phyloP scores from a whole-genome alignment of 2,797 vertebrate genomes.

The Florisuga fusca region DNA sequence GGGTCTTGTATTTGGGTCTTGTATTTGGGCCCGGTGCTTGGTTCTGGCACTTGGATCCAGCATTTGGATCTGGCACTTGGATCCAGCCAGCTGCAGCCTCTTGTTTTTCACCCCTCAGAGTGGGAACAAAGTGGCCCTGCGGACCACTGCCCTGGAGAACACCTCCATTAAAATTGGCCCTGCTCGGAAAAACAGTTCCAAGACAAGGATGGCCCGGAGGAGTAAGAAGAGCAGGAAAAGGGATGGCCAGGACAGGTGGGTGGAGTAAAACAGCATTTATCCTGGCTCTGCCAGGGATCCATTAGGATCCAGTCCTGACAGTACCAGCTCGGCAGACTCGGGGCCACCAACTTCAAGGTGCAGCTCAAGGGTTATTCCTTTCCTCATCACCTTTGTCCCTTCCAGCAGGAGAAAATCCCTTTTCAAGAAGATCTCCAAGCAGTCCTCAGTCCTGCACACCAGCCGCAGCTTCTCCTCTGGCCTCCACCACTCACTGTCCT shows the following conservation, averaged over 20 bases:
- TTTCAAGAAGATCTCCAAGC: conserved; percentile 95
- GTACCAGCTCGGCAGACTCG: not conserved
- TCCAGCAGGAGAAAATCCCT: conserved; percentile 86
- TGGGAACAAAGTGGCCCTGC: conserved; percentile 89
- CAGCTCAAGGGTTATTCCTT: not conserved
- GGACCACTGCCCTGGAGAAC: conserved; percentile 94
- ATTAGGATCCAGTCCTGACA: accelerated
- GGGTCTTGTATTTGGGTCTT: too few relatives aligned
- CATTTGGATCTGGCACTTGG: too few relatives aligned
- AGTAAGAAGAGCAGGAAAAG: conserved; percentile 90
- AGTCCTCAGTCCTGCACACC: conserved; percentile 89
- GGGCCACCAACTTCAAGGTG: not conserved
- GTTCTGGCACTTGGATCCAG: accelerated
- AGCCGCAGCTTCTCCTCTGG: conserved; percentile 96
- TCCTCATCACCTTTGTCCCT: not conserved
- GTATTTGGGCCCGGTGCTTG: too few relatives aligned
- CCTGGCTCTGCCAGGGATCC: accelerated
- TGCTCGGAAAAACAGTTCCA: conserved; percentile 90
- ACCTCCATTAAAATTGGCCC: conserved; percentile 95
- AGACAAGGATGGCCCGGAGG: conserved; percentile 93
- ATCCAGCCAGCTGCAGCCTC: not conserved
- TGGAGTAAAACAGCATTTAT: not conserved
- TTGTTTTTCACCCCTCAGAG: conserved; percentile 78
- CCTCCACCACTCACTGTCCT: conserved; percentile 94
- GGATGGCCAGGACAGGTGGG: conserved; percentile 92